Conservation (phyloP, 2,888 invertebrate species). For the Aspidapion aeneum region DNA sequence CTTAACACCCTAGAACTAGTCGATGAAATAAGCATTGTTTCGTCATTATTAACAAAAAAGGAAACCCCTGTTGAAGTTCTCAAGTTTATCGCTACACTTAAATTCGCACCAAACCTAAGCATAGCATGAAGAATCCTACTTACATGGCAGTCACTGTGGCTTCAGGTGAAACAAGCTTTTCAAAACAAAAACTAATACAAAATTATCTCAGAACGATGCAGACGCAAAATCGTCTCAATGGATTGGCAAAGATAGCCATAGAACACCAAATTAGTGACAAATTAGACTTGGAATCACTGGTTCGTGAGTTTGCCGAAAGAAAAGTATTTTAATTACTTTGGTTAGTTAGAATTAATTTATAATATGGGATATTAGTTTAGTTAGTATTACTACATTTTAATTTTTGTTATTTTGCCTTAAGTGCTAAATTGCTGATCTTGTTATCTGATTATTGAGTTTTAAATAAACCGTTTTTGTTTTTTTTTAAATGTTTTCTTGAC, state of each 20-base stretch:
- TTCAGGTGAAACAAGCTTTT: conserved; percentile 21
- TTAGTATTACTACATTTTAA: background rate
- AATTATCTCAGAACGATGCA: conserved; percentile 22
- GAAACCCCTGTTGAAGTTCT: background rate
- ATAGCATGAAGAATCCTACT: conserved; percentile 9
- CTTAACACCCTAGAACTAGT: background rate
- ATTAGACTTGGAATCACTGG: background rate
- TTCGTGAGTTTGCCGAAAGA: background rate
- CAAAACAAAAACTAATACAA: conserved; percentile 28
- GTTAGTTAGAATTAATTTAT: background rate
- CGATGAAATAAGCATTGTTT: conserved; percentile 5
- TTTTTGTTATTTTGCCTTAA: background rate
- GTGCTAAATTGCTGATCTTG: background rate
- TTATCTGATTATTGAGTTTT: background rate
- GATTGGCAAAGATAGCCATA: conserved; percentile 20
- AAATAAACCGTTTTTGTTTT: background rate
- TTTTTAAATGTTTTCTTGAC: background rate
- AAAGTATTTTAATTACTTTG: conserved; percentile 1
- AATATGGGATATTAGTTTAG: background rate
- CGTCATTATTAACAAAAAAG: conserved; percentile 1
- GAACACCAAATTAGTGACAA: conserved; percentile 9
- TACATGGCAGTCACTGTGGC: conserved; percentile 9
- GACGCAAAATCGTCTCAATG: conserved; percentile 16
- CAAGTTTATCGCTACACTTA: background rate
- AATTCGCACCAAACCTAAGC: background rate